Conservation (phyloP, 53 echinoderm and acorn worm genomes). For the Echinometra lucunter region DNA sequence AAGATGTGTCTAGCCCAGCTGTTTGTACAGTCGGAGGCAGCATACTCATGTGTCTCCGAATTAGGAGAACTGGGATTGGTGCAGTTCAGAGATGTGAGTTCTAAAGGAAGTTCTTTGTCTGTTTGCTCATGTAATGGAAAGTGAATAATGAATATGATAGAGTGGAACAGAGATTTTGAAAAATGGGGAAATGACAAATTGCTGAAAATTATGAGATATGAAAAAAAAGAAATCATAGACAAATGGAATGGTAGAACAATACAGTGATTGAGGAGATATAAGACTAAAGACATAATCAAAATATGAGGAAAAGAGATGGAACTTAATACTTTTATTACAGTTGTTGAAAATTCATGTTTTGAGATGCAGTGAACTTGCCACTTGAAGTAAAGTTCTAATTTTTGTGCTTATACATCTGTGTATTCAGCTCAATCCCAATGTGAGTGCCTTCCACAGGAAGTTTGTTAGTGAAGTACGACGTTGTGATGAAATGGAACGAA, state of each 20-base stretch:
- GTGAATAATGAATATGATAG: background rate
- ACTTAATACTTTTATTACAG: background rate
- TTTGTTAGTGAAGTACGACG: conserved; percentile 97
- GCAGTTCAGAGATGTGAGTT: conserved; percentile 95
- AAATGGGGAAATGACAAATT: background rate
- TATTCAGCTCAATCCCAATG: conserved; percentile 89
- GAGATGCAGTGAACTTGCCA: background rate
- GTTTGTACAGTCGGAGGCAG: conserved; percentile 93
- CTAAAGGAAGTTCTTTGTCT: background rate
- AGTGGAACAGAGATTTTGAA: background rate
- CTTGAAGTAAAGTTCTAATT: background rate
- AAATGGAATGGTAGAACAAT: too few species aligned
- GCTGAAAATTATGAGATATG: too few species aligned
- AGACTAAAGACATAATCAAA: background rate
- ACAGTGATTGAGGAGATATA: background rate
- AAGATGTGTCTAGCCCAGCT: conserved; percentile 97
- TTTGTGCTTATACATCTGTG: background rate
- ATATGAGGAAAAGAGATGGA: background rate
- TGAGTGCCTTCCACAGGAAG: conserved; percentile 96
- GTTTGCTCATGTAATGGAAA: background rate
- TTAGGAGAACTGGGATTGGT: conserved; percentile 95
- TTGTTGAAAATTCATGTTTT: background rate
- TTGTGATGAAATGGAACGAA: conserved; percentile 99
- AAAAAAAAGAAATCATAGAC: background rate
- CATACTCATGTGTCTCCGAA: conserved; percentile 91